These are phyloP conservation scores for Chionomys nivalis DNA, from an alignment of 2,113 vertebrate species.

Conservation along the genomic window DNA sequence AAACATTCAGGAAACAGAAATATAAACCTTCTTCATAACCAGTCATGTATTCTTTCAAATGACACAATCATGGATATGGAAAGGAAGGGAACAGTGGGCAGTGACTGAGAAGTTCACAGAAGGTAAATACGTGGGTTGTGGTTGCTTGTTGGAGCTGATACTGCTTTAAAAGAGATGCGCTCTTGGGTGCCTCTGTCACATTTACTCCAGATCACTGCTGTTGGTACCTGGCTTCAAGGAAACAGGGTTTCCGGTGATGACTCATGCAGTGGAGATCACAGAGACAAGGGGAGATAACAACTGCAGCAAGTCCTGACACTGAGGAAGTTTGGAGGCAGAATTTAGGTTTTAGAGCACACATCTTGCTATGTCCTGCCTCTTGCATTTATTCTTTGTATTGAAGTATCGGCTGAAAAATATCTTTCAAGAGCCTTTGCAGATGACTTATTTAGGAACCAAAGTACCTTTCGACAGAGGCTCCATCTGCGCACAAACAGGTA, in stretches of 20 bases:
- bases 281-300: background rate
- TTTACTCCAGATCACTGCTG: background rate
- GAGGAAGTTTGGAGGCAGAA: background rate
- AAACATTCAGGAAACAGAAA: background rate
- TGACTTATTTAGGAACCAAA: background rate
- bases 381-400: background rate
- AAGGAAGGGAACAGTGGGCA: background rate
- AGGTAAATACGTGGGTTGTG: background rate
- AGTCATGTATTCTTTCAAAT: background rate
- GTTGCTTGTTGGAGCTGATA: background rate
- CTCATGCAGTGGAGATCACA: background rate
- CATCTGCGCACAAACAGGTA: background rate
- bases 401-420: background rate
- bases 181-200: background rate
- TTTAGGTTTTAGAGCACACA: background rate
- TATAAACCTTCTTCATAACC: background rate
- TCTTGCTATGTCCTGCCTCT: background rate
- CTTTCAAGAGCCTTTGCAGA: background rate
- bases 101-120: background rate
- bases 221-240: background rate
- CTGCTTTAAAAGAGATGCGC: too few relatives aligned
- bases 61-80: background rate
- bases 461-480: background rate
- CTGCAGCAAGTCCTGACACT: background rate
- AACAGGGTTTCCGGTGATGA: background rate